Evolutionary conservation across 1,140 invertebrate genomes (phyloP).

Genomic region (Drosophila ironensis): DNA sequence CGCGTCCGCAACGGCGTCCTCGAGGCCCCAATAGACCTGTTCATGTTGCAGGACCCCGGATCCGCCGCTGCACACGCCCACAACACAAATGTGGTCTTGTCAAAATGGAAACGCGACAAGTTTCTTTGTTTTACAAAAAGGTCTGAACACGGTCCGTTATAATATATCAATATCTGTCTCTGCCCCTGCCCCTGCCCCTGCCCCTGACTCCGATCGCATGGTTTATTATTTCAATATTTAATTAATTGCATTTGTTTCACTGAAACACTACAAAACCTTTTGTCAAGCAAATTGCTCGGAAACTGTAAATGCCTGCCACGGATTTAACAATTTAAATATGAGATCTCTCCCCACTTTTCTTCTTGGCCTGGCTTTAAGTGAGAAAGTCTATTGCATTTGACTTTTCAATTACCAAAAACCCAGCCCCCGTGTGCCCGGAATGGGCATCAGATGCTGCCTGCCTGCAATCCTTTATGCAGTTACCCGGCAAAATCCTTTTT

Average conservation of each 20-base stretch:
- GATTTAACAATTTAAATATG: too few species aligned
- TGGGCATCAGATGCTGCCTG: constrained; percentile 59
- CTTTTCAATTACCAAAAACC: constrained; percentile 19
- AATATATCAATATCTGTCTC: constrained; percentile 40
- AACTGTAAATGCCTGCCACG: too few species aligned
- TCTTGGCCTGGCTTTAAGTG: neutral
- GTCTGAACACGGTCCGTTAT: constrained; percentile 33
- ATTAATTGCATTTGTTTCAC: constrained; percentile 23
- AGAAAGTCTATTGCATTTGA: constrained; percentile 21
- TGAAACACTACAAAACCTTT: neutral
- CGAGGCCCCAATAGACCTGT: constrained; percentile 61
- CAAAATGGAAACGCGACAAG: constrained; percentile 53
- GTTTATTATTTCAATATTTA: constrained; percentile 31
- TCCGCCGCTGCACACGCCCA: constrained; percentile 38
- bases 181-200: too few species aligned
- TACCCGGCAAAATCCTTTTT: constrained; percentile 49
- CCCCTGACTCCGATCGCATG: neutral
- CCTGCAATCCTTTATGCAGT: constrained; percentile 48
- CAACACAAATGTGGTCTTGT: constrained; percentile 55
- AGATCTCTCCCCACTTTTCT: too few species aligned
- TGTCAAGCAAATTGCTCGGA: constrained; percentile 16
- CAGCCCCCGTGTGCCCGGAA: constrained; percentile 12
- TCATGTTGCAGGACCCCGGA: constrained; percentile 39
- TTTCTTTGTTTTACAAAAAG: constrained; percentile 45
- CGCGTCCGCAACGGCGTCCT: too few species aligned